Base-by-base conservation (phyloP, 2,888 invertebrate genomes). In the Agrotis clavis region DNA sequence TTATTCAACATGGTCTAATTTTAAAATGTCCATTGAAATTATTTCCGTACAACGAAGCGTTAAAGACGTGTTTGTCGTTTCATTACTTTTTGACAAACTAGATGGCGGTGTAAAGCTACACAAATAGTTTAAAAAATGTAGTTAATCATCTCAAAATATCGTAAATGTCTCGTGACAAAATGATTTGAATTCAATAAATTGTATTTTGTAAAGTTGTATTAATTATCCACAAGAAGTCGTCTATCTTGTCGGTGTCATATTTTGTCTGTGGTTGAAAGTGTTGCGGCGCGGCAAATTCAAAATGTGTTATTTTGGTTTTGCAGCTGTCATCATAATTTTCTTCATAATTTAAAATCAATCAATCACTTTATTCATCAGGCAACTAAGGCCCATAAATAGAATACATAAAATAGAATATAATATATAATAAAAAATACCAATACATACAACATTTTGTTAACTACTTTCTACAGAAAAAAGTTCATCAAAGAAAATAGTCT, bases 231-330 rank as follows among this genome's bases (percentile, higher is more conserved):
- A 41, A 41, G 9, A 35, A 35, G 14, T 57, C 45, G 9, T 6
- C 21, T 53, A 56, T 56, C 4, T 59, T 2, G 7, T 25, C 18
- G 2, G n/a, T 35, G 6, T 14, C 7, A 25, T n/a, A 16, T 67
- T 48, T 63, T 54, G 21, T 60, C 53, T 60, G 13, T 76, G 64
- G 54, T 56, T 2, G 1, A 57, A 21, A 19, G 13, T 6, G 18
- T 57, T 0, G 78, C 63, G 72, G 63, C 45, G 82, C 71, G 79
- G 71, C 21, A 60, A 66, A 72, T 68, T 77, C 13, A 74, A 71
- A 53, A 51, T 56, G 6, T 47, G 1, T 11, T 13, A 45, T 19
- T 19, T n/a, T 45, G 21, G 21, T 1, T 3, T 35, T 35, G 30
- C 30, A 21, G 13, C 35, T 21, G 14, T 45, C 45, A 71, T 14